Base-by-base conservation (phyloP, 2,888 invertebrate genomes). In the Nasonovia ribisnigri region DNA sequence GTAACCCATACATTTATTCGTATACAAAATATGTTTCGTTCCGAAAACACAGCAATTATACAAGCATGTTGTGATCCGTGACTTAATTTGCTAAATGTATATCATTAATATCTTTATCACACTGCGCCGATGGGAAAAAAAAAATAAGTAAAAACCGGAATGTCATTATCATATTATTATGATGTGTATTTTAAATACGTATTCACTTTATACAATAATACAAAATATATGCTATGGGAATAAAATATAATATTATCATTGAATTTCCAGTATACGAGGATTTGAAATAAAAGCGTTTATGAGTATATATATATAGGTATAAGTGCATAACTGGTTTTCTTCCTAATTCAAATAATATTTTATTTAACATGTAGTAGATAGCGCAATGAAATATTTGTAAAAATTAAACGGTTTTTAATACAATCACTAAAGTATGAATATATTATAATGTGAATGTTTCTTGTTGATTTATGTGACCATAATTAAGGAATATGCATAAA, bases 341-440 rank as follows among this genome's bases (percentile, higher is more conserved):
- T 24, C 57, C 11, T 36, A 42, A 77, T 77, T 77, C 36, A 36
- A 77, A 77, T 36, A 77, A 77, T 77, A 36, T 67, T 67, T 67
- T 67, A 67, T 67, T 67, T n/a, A 67, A 67, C n/a, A 67, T 36
- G 20, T 6, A 36, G 77, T 77, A 20, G 16, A 36, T 36, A 77
- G 36, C 20, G 77, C 20, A 77, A 77, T 77, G 77, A 77, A 77
- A 77, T 77, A 77, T 77, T 51, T 51, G 51, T 88, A n/a, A 87
- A 87, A 48, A 87, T 48, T 46, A 48, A 88, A 88, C 8, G n/a
- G 36, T 77, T 88, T 88, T 48, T 88, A 51, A 46, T 51, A 88
- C 51, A 24, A 51, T 87, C 36, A 88, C 36, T 36, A 24, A 36
- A 88, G 16, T 87, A 87, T 51, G 87, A 87, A 87, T 87, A 48